Evolutionary conservation across 2,113 vertebrate genomes (phyloP).

Genomic region (Piaya cayana): DNA sequence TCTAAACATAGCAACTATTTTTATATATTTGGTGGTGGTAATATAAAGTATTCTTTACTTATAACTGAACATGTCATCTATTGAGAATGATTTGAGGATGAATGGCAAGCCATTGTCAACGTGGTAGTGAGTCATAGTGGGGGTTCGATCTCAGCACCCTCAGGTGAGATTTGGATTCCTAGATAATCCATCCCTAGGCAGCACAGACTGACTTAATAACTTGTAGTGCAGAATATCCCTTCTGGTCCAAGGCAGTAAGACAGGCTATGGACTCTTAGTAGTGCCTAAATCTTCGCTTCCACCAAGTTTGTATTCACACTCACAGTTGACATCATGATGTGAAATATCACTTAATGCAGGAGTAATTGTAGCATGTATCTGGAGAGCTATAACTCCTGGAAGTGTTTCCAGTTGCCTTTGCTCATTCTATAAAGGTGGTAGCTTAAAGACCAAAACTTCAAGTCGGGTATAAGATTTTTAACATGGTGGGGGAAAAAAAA

Average conservation of each 20-base stretch:
- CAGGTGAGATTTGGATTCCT: neutral
- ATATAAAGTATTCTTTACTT: neutral
- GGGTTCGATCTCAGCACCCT: neutral
- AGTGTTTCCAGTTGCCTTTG: neutral
- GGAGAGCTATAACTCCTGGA: fast-evolving
- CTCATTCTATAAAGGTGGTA: neutral
- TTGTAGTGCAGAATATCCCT: neutral
- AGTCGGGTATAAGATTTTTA: neutral
- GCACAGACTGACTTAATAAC: neutral
- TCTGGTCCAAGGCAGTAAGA: neutral
- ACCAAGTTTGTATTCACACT: neutral
- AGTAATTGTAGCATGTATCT: neutral
- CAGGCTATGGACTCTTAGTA: neutral
- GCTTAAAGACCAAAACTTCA: neutral
- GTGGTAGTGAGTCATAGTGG: neutral
- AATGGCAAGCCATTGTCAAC: neutral
- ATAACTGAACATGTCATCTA: neutral
- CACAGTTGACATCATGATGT: neutral
- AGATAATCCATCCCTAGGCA: neutral
- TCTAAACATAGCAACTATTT: slow-evolving; percentile 30
- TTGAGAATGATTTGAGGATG: neutral
- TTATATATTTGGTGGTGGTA: neutral
- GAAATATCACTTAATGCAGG: neutral
- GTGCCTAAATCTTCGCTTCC: neutral
- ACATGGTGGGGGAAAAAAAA: neutral